Base-by-base conservation (phyloP, 2,113 vertebrate genomes). In the Rhinogobius similis region DNA sequence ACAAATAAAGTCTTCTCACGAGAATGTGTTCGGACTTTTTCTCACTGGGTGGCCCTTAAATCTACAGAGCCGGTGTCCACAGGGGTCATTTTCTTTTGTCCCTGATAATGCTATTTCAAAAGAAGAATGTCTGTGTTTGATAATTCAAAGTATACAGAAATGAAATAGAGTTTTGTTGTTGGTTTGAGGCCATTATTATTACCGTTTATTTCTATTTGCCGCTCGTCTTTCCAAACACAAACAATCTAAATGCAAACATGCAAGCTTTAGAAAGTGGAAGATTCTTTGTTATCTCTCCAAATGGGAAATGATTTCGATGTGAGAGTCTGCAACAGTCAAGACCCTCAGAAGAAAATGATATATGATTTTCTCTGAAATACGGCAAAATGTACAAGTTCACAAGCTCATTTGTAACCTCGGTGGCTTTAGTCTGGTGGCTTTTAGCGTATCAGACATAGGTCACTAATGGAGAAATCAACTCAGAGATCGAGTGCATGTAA, bases 221-320 rank as follows among this genome's bases (percentile, higher is more conserved):
- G 13, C 55, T n/a, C 18, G 10, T 4, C 16, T 21, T 36, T n/a
- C 26, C 5, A 59, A 61, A 61, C 58, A 61, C 58, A 36, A 21
- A 61, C 58, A 61, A n/a, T 61, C 10, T 36, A 61, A 61, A 36
- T 61, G 58, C 55, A 58, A 58, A 58, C 50, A 18, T 29, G 26
- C 26, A 9, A 13, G 13, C 8, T 36, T 5, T 20, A 50, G 8
- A 21, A 50, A 9, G 20, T 21, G 18, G 8, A 41, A 6, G 4
- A n/a, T n/a, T n/a, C n/a, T n/a, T n/a, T 44, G 43, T 5, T 5
- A 0, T 20, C 16, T 46, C 16, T 46, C 14, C 16, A 3, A 52
- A 21, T 10, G 23, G 48, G n/a, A 52, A 23, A 23, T 50, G 0
- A 52, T 48, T 43, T 43, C 0, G 41, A 14, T 20, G 18, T 18